phyloP scores from a whole-genome alignment of 2,113 vertebrate species.

The Xiphophorus hellerii region DNA sequence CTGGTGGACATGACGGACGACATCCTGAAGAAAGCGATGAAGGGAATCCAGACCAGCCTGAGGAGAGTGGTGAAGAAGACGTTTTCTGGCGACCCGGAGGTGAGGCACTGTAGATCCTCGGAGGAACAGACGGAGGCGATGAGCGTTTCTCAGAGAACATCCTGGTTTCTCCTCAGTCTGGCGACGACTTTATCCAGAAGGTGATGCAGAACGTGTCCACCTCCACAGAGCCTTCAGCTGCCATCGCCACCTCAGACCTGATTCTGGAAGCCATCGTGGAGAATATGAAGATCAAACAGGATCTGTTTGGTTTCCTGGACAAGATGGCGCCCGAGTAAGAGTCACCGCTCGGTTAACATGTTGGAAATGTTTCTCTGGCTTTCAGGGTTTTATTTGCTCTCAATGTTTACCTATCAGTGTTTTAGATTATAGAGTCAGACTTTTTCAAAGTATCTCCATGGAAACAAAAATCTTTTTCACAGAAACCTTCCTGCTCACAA shows the following conservation, averaged over 20 bases:
- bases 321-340: slow-evolving; percentile 91
- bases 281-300: slow-evolving; percentile 88
- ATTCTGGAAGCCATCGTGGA: slow-evolving; percentile 97
- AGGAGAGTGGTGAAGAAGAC: slow-evolving; percentile 94
- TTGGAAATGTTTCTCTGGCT: background rate
- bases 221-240: slow-evolving; percentile 84
- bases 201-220: slow-evolving; percentile 84
- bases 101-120: slow-evolving; percentile 41
- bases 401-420: too few species aligned
- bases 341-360: background rate
- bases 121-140: background rate
- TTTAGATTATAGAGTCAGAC: too few species aligned
- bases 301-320: slow-evolving; percentile 90
- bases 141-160: background rate
- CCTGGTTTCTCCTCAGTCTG: slow-evolving; percentile 79
- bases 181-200: slow-evolving; percentile 87
- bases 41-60: slow-evolving; percentile 90
- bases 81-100: slow-evolving; percentile 93
- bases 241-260: slow-evolving; percentile 86
- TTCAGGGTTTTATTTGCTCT: too few species aligned
- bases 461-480: background rate
- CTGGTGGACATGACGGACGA: slow-evolving; percentile 94
- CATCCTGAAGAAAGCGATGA: slow-evolving; percentile 88
- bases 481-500: background rate
- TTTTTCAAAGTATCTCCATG: too few species aligned